Base-by-base conservation (phyloP, 2,888 invertebrate genomes). In the Troides aeacus region DNA sequence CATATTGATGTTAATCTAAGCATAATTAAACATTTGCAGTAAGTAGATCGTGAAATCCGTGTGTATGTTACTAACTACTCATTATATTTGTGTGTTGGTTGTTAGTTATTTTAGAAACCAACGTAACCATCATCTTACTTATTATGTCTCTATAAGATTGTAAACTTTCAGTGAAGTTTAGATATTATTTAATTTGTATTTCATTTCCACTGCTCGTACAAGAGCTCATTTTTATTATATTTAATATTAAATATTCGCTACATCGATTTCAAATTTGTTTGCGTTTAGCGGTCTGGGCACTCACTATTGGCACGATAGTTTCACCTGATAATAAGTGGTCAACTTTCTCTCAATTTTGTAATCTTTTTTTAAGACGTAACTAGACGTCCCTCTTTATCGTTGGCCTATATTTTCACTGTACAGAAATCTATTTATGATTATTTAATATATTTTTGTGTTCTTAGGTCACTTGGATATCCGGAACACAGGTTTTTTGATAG, bases 231-330 rank as follows among this genome's bases (percentile, higher is more conserved):
- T 3, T 2, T 46, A 15, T 46, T 46, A 46, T 7, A n/a, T 53
- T 53, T 18, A 2, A 1, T 53, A 3, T 7, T 5, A 53, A 50
- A 17, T 5, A 12, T 53, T 53, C 18, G 53, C 53, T n/a, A 53
- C 18, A 18, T n/a, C 1, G n/a, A 53, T n/a, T 53, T n/a, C n/a
- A 53, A 18, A 7, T 53, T 53, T 53, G 18, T 53, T 53, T 53
- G 53, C 53, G 18, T 53, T 53, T 53, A 53, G 53, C n/a, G 53
- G 53, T n/a, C 57, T 23, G 57, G 6, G 15, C 57, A 58, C 57
- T 58, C 57, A 23, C 57, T 53, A n/a, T 58, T 24, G 57, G 57
- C 57, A 58, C 57, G 7, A 57, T 50, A n/a, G 57, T 23, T 23
- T n/a, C 57, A 58, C 23, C 57, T 58, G 57, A 58, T 58, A 23